phyloP scores from a whole-genome alignment of 2,113 vertebrate species.

The Calyptommatus sinebrachiatus region DNA sequence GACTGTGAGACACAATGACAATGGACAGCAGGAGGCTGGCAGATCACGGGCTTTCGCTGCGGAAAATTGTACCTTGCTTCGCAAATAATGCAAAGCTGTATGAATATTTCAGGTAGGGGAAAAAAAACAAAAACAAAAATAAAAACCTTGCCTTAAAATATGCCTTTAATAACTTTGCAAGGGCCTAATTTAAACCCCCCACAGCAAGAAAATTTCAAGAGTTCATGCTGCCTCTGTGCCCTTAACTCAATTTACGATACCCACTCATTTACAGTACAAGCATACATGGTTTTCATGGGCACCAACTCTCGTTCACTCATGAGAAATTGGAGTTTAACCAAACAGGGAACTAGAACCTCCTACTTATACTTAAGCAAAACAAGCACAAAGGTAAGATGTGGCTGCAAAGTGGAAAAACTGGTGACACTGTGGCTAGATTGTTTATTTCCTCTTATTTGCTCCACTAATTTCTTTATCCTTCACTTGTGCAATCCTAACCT shows the following conservation, averaged over 20 bases:
- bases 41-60: constrained; percentile 66
- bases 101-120: constrained; percentile 40
- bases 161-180: constrained; percentile 41
- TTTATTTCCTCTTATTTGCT: not conserved
- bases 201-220: constrained; percentile 27
- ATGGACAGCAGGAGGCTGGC: constrained; percentile 78
- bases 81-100: constrained; percentile 43
- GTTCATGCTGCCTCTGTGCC: constrained; percentile 26
- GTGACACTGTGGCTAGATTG: not conserved
- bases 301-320: not conserved
- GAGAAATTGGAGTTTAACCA: not conserved
- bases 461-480: not conserved
- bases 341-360: constrained; percentile 22
- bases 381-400: not conserved
- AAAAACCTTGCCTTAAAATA: constrained; percentile 40
- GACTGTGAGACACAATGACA: constrained; percentile 80
- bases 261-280: constrained; percentile 19
- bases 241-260: constrained; percentile 13
- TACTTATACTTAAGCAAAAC: not conserved
- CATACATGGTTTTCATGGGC: not conserved
- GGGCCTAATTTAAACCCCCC: constrained; percentile 42
- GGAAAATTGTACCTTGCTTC: constrained; percentile 54
- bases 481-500: not conserved
- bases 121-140: not conserved
- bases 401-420: constrained; percentile 21